Base-by-base conservation (phyloP, 2,888 invertebrate species). In the Drosophila limbata region DNA sequence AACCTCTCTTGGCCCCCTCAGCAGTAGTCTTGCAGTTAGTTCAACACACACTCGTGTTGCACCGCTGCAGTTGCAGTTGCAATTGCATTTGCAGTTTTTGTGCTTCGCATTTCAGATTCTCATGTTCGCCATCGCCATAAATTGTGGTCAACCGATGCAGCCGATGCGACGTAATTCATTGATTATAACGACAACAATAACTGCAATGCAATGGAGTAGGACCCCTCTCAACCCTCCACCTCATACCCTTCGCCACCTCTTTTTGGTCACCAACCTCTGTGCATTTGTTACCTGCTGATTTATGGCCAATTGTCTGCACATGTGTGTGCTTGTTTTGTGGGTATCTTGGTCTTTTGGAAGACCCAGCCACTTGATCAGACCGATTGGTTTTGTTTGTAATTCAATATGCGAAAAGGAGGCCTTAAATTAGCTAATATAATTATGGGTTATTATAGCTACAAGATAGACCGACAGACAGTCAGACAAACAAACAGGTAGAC, bases 101-200 rank as follows among this genome's bases (percentile, higher is more conserved):
- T 79, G 76, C 66, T 62, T 73, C 69, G 71, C 64, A 70, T 75
- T 80, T 84, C 71, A 77, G 79, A 88, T 83, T 88, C 88, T 85
- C 88, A 87, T 84, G 84, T 84, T 79, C 73, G 75, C 63, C 88
- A 77, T 75, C 80, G 78, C 88, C 80, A 86, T 86, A 88, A 86
- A 86, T 86, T 86, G 86, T 86, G 86, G 86, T 88, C 86, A 86
- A 81, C 86, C 88, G 83, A 85, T 88, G 85, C 84, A 75, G 75
- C 75, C 75, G 77, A 76, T 77, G 76, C 76, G 77, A 86, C 84
- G 86, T 86, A 81, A 88, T 86, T 86, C 88, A 88, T 88, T 86
- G 86, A 84, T 86, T 88, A 86, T 86, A 85, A 85, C 88, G 85
- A 85, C 84, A 74, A 85, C 85, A 83, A 83, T 84, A 84, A 84